Percentiles rank a stretch among this genome's conserved stretches.
Conservation (phyloP, 1,140 invertebrate genomes). For the Listronotus oregonensis region DNA sequence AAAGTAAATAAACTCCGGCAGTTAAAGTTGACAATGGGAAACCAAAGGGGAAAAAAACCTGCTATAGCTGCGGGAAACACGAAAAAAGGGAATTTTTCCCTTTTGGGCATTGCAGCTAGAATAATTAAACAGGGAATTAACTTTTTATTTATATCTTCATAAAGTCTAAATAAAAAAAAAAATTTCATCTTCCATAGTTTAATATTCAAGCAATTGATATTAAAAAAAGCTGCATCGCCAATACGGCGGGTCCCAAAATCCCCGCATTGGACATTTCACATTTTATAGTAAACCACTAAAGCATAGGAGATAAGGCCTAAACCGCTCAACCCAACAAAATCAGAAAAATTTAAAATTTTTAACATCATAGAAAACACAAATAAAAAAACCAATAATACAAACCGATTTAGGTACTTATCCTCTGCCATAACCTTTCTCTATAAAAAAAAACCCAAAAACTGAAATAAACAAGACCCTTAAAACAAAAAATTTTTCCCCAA, state of each 20-base stretch:
- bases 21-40: constrained; percentile 76
- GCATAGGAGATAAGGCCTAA: constrained; percentile 69
- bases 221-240: constrained; percentile 64
- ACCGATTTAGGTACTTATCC: constrained; percentile 58
- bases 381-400: constrained; percentile 64
- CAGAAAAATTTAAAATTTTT: constrained; percentile 69
- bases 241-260: constrained; percentile 66
- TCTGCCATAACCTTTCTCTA: constrained; percentile 62
- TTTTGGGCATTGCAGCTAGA: constrained; percentile 69
- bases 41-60: constrained; percentile 72
- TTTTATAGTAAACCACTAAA: constrained; percentile 71
- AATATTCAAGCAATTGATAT: constrained; percentile 62
- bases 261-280: constrained; percentile 64
- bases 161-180: constrained; percentile 55
- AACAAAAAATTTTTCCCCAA: too few relatives aligned
- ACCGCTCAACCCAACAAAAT: constrained; percentile 72
- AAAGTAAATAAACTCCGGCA: constrained; percentile 73
- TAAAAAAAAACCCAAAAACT: constrained; percentile 65
- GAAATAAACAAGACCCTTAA: constrained; percentile 69
- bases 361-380: constrained; percentile 72
- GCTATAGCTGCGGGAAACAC: constrained; percentile 73
- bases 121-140: constrained; percentile 59
- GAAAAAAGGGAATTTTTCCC: constrained; percentile 74
- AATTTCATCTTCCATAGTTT: constrained; percentile 61
- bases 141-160: constrained; percentile 50